phyloP scores from a whole-genome alignment of 2,888 invertebrate genomes.

The Nineta flava region DNA sequence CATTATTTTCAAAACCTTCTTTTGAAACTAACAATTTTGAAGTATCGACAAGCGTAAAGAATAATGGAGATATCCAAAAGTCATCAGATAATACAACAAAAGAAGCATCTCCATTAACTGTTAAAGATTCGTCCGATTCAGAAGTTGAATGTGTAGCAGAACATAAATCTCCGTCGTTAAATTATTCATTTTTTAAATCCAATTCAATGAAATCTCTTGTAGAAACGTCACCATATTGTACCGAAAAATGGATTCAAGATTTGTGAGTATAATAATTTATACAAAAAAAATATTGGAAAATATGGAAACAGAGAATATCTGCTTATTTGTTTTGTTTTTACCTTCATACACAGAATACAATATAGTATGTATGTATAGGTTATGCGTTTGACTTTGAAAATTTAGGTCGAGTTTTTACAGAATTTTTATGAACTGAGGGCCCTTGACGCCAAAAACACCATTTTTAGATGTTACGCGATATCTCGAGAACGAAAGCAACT shows the following conservation, averaged over 20 bases:
- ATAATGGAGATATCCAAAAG: background rate
- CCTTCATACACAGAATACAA: too few relatives aligned
- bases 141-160: conserved; percentile 20
- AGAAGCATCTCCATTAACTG: conserved; percentile 12
- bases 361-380: too few relatives aligned
- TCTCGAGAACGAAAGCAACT: too few relatives aligned
- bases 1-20: background rate
- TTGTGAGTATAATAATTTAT: conserved; percentile 22
- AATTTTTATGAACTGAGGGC: too few relatives aligned
- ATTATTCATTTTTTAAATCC: background rate
- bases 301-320: too few relatives aligned
- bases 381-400: too few relatives aligned
- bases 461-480: too few relatives aligned
- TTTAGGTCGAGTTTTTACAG: too few relatives aligned
- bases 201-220: conserved; percentile 41
- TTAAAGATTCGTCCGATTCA: conserved; percentile 24
- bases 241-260: conserved; percentile 36
- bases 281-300: background rate
- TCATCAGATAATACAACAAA: background rate
- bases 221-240: conserved; percentile 32
- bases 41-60: background rate
- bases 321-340: too few relatives aligned
- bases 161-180: background rate
- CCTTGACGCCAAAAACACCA: too few relatives aligned
- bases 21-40: background rate